Conservation (phyloP, 2,797 vertebrate species). For the Chelon labrosus region DNA sequence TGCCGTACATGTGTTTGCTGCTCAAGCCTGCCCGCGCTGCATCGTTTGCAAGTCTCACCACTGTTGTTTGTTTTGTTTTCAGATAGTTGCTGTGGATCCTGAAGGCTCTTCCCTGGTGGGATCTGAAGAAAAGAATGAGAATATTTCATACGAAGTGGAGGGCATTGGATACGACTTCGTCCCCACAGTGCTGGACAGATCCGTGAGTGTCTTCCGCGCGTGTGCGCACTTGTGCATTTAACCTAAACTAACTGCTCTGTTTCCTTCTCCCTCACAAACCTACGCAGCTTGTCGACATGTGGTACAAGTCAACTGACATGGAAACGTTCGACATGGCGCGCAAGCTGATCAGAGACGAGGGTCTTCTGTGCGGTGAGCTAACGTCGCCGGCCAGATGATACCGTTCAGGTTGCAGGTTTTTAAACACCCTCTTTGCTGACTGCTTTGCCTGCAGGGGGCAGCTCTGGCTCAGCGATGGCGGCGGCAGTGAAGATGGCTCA, state of each 20-base stretch:
- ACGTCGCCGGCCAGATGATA: no score
- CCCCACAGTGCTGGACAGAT: constrained; percentile 85
- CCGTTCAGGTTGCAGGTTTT: not conserved
- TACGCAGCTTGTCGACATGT: constrained; percentile 88
- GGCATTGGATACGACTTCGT: constrained; percentile 92
- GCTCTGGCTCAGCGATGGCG: constrained; percentile 89
- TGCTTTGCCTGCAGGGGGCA: constrained; percentile 87
- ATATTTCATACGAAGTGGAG: constrained; percentile 54
- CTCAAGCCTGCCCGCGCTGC: not conserved
- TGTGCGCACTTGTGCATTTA: not conserved
- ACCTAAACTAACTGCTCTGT: not conserved
- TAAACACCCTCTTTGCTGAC: not conserved
- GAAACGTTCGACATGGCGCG: constrained; percentile 89
- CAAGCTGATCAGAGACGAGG: constrained; percentile 91
- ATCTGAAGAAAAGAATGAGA: constrained; percentile 83
- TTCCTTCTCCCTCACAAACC: not conserved
- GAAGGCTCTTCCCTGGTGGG: constrained; percentile 89
- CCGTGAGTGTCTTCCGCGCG: constrained; percentile 39
- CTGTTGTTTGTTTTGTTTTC: constrained; percentile 6
- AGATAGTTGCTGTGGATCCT: constrained; percentile 93
- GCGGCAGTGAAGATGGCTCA: constrained; percentile 87
- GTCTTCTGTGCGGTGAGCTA: constrained; percentile 91
- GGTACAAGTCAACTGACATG: constrained; percentile 89
- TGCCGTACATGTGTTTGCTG: not conserved
- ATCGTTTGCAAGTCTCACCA: not conserved